Conservation (phyloP, 2,888 invertebrate genomes). For the Gastrophysa polygoni region DNA sequence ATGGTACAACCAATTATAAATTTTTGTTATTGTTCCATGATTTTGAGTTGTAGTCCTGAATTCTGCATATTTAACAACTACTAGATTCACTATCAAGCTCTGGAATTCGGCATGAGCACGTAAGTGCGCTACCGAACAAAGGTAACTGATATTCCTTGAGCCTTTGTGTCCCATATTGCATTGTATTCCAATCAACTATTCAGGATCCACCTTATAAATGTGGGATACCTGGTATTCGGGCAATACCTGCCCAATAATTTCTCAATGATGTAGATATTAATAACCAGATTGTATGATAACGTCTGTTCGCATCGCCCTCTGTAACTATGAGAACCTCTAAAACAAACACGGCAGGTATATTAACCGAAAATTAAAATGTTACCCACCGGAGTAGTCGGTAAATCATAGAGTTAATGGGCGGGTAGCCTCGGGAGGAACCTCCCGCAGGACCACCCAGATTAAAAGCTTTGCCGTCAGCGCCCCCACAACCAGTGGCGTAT, state of each 20-base stretch:
- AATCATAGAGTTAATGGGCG: conserved; percentile 51
- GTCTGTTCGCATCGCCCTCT: neutral
- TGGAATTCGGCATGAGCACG: no score
- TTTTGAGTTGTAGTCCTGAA: no score
- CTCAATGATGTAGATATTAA: conserved; percentile 34
- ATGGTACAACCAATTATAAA: no score
- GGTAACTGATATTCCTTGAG: no score
- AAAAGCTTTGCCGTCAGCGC: conserved; percentile 47
- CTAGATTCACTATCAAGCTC: no score
- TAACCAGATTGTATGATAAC: neutral
- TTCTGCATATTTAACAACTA: no score
- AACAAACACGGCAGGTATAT: conserved; percentile 46
- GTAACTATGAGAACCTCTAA: conserved; percentile 26
- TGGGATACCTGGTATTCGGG: no score
- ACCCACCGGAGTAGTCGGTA: conserved; percentile 49
- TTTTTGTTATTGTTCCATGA: no score
- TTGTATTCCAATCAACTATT: no score
- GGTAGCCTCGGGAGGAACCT: conserved; percentile 37
- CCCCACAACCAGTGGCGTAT: conserved; percentile 8
- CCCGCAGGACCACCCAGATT: conserved; percentile 44
- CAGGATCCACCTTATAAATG: no score
- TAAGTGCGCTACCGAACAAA: no score
- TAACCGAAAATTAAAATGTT: conserved; percentile 51
- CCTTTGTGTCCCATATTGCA: no score
- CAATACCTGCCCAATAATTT: conserved; percentile 25